Evolutionary conservation across 2,113 vertebrate species (phyloP), one percentile per base, ranked within the genome.

Genomic region (Vulpes lagopus): DNA sequence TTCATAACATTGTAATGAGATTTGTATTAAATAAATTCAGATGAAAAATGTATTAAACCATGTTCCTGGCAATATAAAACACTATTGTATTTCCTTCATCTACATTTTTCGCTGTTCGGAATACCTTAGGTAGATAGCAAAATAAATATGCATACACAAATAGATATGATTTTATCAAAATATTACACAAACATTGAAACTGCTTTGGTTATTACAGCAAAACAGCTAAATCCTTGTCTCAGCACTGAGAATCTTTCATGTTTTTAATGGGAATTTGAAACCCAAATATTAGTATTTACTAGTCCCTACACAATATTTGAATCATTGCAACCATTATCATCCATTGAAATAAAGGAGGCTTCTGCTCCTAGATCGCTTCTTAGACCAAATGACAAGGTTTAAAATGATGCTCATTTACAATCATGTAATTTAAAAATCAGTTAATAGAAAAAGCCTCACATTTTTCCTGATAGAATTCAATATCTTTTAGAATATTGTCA

Each of bases 161-260:
- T 65, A 88, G 51, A 81, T n/a, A 3, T 62, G 78, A 78, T 96
- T 97, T 96, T 94, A 95, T 95, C 35, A 90, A 95, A 94, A 79
- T 79, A 92, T 15, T 62, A 5, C 10, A 74, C 10, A 88, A 91
- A 93, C 16, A 80, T 17, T 38, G 55, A 71, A 81, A 82, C 9
- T 59, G 7, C 12, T 93, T 84, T 91, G 49, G 53, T 92, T 95
- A 83, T 90, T 94, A 71, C 4, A 60, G 69, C 11, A 91, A 88
- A 93, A 11, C 20, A 79, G 57, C 20, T 73, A 89, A 92, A 96
- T 32, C 60, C 14, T 93, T 98, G n/a, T 91, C 38, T 96, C n/a
- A 74, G 25, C 10, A 38, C 15, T 86, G 55, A 88, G 32, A 94
- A 53, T 81, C 43, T 85, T 91, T 94, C 71, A 89, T 79, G 55